Evolutionary conservation across 2,888 invertebrate genomes (phyloP).

Genomic region (Drosophila birchii): DNA sequence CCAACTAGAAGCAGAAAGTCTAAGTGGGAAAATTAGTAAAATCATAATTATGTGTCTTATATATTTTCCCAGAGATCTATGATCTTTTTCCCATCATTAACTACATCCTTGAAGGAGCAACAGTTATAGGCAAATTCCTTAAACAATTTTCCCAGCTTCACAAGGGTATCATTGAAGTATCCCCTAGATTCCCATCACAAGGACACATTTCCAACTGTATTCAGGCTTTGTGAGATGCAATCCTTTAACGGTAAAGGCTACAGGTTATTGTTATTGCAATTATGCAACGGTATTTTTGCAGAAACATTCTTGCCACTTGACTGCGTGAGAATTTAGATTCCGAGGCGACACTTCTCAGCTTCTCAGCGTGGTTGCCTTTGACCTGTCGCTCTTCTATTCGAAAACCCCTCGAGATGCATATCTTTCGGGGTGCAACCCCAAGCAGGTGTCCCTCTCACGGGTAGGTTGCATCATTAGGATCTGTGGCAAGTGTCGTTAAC

Average conservation of each 20-base stretch:
- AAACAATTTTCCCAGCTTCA: constrained; percentile 2
- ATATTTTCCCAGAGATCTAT: neutral
- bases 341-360: constrained; percentile 33
- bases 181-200: constrained; percentile 7
- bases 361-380: constrained; percentile 25
- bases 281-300: constrained; percentile 69
- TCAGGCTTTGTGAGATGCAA: neutral
- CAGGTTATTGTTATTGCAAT: constrained; percentile 56
- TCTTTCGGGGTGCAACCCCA: constrained; percentile 50
- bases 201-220: constrained; percentile 37
- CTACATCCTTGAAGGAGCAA: constrained; percentile 1
- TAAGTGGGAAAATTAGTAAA: neutral
- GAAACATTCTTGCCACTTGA: constrained; percentile 59
- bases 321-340: constrained; percentile 70
- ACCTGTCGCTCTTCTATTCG: constrained; percentile 52
- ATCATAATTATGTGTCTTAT: neutral
- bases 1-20: neutral
- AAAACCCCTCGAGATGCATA: constrained; percentile 45
- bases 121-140: constrained; percentile 24
- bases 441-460: constrained; percentile 71
- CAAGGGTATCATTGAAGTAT: constrained; percentile 31
- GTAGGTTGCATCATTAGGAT: constrained; percentile 28
- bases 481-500: constrained; percentile 65
- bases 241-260: constrained; percentile 37
- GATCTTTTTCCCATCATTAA: constrained; percentile 13